These are phyloP conservation scores for Orthosia gothica DNA, from an alignment of 2,888 invertebrate genomes.

Conservation along the genomic window DNA sequence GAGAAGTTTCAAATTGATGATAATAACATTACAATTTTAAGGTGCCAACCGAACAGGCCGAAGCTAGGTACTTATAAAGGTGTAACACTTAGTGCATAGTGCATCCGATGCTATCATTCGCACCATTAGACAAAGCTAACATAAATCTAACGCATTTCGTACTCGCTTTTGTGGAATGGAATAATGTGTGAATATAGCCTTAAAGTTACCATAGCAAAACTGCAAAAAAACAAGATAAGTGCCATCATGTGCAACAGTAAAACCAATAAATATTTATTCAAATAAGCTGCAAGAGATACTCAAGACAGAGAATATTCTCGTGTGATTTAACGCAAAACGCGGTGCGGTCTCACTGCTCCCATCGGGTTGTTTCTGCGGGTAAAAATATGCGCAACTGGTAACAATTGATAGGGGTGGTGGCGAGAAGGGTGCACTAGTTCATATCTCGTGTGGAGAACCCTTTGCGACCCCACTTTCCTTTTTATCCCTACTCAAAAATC, in stretches of 20 bases:
- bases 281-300: slow-evolving; percentile 49
- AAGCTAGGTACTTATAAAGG: background rate
- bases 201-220: slow-evolving; percentile 19
- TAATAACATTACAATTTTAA: background rate
- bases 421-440: slow-evolving; percentile 84
- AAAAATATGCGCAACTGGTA: slow-evolving; percentile 89
- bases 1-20: background rate
- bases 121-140: background rate
- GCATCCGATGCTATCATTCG: background rate
- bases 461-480: slow-evolving; percentile 85
- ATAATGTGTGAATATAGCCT: slow-evolving; percentile 13
- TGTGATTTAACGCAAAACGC: slow-evolving; percentile 71
- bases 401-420: slow-evolving; percentile 86
- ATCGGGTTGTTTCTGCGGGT: slow-evolving; percentile 78
- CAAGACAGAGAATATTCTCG: slow-evolving; percentile 64
- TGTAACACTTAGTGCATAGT: background rate
- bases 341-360: slow-evolving; percentile 68
- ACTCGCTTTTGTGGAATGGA: slow-evolving; percentile 1
- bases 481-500: slow-evolving; percentile 89
- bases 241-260: slow-evolving; percentile 31
- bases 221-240: slow-evolving; percentile 26
- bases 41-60: background rate
- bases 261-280: slow-evolving; percentile 59
- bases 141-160: background rate
- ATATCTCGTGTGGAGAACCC: slow-evolving; percentile 82